Base-by-base conservation (phyloP, 2,113 vertebrate species). In the Epinephelus fuscoguttatus region DNA sequence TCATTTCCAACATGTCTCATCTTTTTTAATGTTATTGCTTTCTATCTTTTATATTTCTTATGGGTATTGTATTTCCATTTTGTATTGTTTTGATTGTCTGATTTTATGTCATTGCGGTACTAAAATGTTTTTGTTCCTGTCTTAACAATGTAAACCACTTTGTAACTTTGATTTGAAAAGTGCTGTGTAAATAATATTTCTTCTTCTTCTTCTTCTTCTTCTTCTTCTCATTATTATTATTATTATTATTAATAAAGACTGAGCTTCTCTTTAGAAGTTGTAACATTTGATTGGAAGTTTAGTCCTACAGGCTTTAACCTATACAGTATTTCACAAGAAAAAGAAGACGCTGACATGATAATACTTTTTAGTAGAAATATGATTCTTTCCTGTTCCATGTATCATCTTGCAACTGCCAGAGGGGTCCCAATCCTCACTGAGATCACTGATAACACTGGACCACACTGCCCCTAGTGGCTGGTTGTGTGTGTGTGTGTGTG, bases 391-490 rank as follows among this genome's bases (percentile, higher is more conserved):
- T 64, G 37, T 61, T 68, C 42, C 37, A 70, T 85, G 56, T 30
- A 75, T 84, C 81, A 76, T 75, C 33, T 78, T 61, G 30, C 47
- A 78, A 19, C 27, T 40, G 78, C 79, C 81, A 63, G 47, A 74
- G 78, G 71, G 63, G 1, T 74, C 60, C 25, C 33, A 77, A 45
- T 60, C 40, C 15, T 66, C 33, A 45, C 11, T 25, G 4, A 64
- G 70, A 69, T 69, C 50, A 63, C 30, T 77, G 59, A 49, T 52
- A 78, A 81, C 21, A 2, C 55, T 70, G 61, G 70, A 83, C 79
- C 75, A 84, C 68, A 85, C 85, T 79, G 86, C 86, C 88, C 40
- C 88, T 60, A 73, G 77, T 87, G 89, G 78, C 63, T 42, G 9
- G 0, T 0, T 27, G 52, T 45, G 45, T n/a, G 61, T 53, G 64